These are phyloP conservation scores for Julus scanicus DNA, from an alignment of 2,888 invertebrate genomes.

Conservation along the genomic window DNA sequence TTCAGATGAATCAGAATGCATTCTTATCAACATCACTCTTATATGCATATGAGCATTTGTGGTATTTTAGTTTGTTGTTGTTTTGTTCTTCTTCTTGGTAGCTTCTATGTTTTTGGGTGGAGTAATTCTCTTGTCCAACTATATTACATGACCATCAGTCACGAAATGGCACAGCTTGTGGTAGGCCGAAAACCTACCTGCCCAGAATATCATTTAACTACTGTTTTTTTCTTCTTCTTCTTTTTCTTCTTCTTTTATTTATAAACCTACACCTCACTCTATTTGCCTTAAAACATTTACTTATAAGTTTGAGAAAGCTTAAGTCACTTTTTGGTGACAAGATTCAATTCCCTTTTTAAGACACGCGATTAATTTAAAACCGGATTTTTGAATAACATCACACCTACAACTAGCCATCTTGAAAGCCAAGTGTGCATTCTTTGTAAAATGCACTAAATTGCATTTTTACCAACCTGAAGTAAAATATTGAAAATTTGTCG, in stretches of 20 bases:
- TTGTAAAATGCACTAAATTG: not conserved
- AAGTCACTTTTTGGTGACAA: not conserved
- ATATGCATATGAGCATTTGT: not conserved
- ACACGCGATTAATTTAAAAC: not conserved
- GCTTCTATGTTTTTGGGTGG: constrained; percentile 46
- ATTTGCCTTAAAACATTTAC: constrained; percentile 11
- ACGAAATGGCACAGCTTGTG: constrained; percentile 43
- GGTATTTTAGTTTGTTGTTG: constrained; percentile 11
- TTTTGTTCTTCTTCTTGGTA: not conserved
- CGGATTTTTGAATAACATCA: not conserved
- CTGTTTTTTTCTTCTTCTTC: not conserved
- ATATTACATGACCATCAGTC: constrained; percentile 48
- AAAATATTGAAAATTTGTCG: too few species aligned
- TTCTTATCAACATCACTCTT: constrained; percentile 19
- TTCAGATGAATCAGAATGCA: constrained; percentile 8
- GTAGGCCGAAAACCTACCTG: constrained; percentile 1
- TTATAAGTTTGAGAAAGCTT: not conserved
- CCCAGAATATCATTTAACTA: not conserved
- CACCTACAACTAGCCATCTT: not conserved
- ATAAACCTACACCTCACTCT: not conserved
- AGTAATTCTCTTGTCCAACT: constrained; percentile 41
- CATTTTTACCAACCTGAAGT: too few species aligned
- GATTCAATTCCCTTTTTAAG: not conserved
- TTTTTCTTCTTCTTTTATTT: not conserved
- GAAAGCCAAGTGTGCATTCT: not conserved